Base-by-base conservation (phyloP, 2,888 invertebrate genomes). In the Perithous albicinctus region DNA sequence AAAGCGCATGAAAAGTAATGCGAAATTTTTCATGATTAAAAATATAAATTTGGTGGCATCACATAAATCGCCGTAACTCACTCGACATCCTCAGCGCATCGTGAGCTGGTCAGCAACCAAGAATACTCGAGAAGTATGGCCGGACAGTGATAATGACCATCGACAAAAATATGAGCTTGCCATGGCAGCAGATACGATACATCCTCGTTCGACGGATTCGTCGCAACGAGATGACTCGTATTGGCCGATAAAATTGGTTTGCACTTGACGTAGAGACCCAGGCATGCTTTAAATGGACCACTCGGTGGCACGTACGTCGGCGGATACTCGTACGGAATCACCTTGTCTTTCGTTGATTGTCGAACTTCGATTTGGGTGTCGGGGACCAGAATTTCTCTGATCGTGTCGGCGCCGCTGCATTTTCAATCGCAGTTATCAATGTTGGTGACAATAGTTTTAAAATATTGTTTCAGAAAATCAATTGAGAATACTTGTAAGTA, bases 131-230 rank as follows among this genome's bases (percentile, higher is more conserved):
- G 90, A 74, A 97, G 93, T 41, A 95, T 94, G 4, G 96, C 97
- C 56, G 95, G 94, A 88, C 97, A 97, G 87, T 93, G 94, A 83
- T 96, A 95, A 78, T 93, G 90, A 1, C 97, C 97, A 88, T 97
- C 95, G 0, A 94, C 93, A 90, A 95, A 96, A 69, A 97, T 93
- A 86, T 96, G 95, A 0, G 95, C 96, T 87, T 95, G 93, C 97
- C 97, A 97, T 0, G 97, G 96, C 94, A 95, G 95, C 78, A 93
- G 86, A 85, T 93, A 93, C 32, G 90, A 87, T 35, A 90, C 46
- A 46, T 80, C 85, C 32, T 84, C 82, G 20, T 85, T 86, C 10
- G 41, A 80, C 8, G 83, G 82, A 48, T 78, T 73, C 64, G 85
- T 83, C n/a, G 85, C 59, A 2, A 82, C 29, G 54, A 87, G 72